These are phyloP conservation scores for Drosophila asahinai DNA, from an alignment of 1,140 invertebrate genomes.

Conservation along the genomic window DNA sequence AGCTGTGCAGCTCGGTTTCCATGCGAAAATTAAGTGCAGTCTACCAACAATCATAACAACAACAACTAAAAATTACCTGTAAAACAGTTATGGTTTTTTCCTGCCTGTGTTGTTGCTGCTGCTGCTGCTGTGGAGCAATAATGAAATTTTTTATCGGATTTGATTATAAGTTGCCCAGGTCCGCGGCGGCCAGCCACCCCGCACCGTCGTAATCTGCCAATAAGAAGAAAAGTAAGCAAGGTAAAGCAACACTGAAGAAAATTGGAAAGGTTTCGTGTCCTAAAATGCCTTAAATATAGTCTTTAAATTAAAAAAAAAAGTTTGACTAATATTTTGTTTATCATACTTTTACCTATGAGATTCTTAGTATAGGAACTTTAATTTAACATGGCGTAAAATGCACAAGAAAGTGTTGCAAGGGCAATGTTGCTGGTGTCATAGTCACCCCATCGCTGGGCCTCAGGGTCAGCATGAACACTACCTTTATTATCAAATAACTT, in stretches of 20 bases:
- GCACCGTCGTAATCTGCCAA: constrained; percentile 78
- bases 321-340: too few relatives aligned
- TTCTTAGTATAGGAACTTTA: too few relatives aligned
- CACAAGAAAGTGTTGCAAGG: too few relatives aligned
- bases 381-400: too few relatives aligned
- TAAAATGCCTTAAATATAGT: too few relatives aligned
- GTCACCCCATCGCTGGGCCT: too few relatives aligned
- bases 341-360: too few relatives aligned
- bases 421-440: too few relatives aligned
- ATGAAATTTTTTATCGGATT: constrained; percentile 84
- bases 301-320: too few relatives aligned
- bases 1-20: constrained; percentile 49
- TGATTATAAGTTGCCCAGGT: constrained; percentile 78
- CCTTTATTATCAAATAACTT: too few relatives aligned
- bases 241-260: constrained; percentile 28
- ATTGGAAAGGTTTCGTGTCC: too few relatives aligned
- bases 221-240: constrained; percentile 81
- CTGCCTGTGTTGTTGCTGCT: constrained; percentile 33
- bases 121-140: constrained; percentile 73
- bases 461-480: too few relatives aligned
- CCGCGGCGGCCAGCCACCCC: constrained; percentile 52
- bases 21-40: constrained; percentile 83
- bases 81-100: constrained; percentile 77
- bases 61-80: constrained; percentile 76
- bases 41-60: constrained; percentile 75